Evolutionary conservation across 23 tunicate genomes (phyloP), one percentile per base, ranked within the genome.

Genomic region (Halocynthia roretzi): DNA sequence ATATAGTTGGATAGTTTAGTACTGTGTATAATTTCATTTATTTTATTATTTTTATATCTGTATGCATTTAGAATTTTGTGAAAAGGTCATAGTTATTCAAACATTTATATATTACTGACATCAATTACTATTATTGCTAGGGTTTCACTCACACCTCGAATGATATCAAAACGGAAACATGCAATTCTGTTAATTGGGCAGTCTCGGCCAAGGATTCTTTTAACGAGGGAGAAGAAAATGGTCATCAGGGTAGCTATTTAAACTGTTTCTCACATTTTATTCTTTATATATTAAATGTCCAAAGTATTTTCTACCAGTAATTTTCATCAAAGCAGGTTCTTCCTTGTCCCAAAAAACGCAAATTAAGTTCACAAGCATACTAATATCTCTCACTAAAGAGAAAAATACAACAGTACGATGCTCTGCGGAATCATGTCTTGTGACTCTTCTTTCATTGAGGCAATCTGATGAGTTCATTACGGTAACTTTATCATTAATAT

Each of bases 361-460:
- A 31, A 31, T 31, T 31, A 31, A 31, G 19, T 51, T 88, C 7
- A 19, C 73, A 20, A 58, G 86, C 8, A 63, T 70, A 23, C 79
- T 92, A 11, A 18, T 86, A 15, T 49, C 82, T 5, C 67, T 88
- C 8, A 82, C 87, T 49, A 73, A 82, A n/a, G 98, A 92, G 84
- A 82, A 83, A 75, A 92, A 92, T 81, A 79, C 87, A 8, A 56
- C 85, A 5, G 87, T 92, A n/a, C 87, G 91, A 22, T 80, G 86
- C 31, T 51, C 82, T 40, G 87, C 84, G 2, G 98, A 92, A 51
- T 73, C 58, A 23, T 82, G 92, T 8, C 72, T 92, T 11, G 85
- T 74, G 8, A 51, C 85, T 2, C 20, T 82, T n/a, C 79, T 86
- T 11, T 56, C 72, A 56, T 77, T 90, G n/a, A 79, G 84, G 8